Evolutionary conservation across 2,888 invertebrate species (phyloP).

Genomic region (Drosophila pseudotalamancana): DNA sequence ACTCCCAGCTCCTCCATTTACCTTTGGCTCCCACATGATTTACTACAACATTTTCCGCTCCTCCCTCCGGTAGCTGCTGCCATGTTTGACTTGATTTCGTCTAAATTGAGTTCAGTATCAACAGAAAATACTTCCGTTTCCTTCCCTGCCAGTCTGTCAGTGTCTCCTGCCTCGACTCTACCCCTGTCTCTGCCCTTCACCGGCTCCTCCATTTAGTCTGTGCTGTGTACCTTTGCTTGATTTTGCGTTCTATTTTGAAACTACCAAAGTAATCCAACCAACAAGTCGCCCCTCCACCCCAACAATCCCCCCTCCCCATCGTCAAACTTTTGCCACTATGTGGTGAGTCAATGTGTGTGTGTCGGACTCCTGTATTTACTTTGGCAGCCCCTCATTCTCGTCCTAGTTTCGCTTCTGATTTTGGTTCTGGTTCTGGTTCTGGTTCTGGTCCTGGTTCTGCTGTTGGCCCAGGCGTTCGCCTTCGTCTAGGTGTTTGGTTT

Average conservation of each 20-base stretch:
- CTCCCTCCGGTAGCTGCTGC: conserved; percentile 45
- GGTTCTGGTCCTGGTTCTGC: conserved; percentile 1
- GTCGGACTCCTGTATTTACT: conserved; percentile 62
- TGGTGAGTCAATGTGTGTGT: conserved; percentile 22
- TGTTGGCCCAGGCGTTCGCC: conserved; percentile 15
- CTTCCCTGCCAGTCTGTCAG: conserved; percentile 58
- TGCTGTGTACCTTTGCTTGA: conserved; percentile 69
- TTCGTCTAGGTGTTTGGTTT: conserved; percentile 71
- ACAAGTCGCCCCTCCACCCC: conserved; percentile 30
- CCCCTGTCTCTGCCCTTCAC: neutral
- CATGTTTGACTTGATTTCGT: conserved; percentile 81
- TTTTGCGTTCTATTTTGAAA: conserved; percentile 60
- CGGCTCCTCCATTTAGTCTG: conserved; percentile 21
- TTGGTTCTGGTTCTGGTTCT: conserved; percentile 20
- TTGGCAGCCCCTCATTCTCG: conserved; percentile 63
- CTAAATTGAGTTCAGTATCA: conserved; percentile 80
- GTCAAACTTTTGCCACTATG: conserved; percentile 37
- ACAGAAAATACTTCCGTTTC: conserved; percentile 80
- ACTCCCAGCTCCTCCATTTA: conserved; percentile 32
- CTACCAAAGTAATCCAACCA: conserved; percentile 55
- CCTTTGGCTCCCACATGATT: conserved; percentile 78
- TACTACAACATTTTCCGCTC: conserved; percentile 65
- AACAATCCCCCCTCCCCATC: neutral
- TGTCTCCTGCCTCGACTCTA: conserved; percentile 14
- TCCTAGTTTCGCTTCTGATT: conserved; percentile 35